Base-by-base conservation (phyloP, 2,888 invertebrate genomes). In the Eristalis arbustorum region DNA sequence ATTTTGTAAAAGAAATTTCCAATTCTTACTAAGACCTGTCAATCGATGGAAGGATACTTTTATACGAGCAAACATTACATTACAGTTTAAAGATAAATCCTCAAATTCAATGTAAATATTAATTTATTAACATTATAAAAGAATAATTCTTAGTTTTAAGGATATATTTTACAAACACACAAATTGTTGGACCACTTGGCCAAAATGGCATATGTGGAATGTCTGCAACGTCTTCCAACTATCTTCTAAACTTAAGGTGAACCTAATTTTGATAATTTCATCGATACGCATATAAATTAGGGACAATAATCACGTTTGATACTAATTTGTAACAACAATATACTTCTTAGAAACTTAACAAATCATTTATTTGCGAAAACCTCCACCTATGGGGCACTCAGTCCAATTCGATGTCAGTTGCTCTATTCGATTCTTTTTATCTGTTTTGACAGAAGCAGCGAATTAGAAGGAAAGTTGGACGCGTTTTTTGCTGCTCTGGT, bases 361-460 rank as follows among this genome's bases (percentile, higher is more conserved):
- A 72, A 67, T 22, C 42, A 49, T 76, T 67, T 37, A 80, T 67
- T 40, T 2, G n/a, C 1, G 74, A 75, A 69, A 75, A 23, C 75
- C 14, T 74, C 62, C 61, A 67, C 71, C 69, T 28, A 62, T 18
- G 67, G 63, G 61, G 63, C 68, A 49, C 68, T 49, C 64, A 67
- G 67, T 77, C 67, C 28, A 71, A 25, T 78, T 87, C 40, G 49
- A 67, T 84, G 85, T 87, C 85, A 87, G 85, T 87, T 81, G 85
- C 72, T 81, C 81, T 73, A 63, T 84, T 84, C 81, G 76, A 81
- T 81, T 81, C 82, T 78, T 82, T 82, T 75, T 73, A 73, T 77
- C 62, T 87, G 74, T 82, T 87, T 87, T 87, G 85, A 87, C 85
- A 87, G 85, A 74, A 81, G 85, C 74, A 87, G 31, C 73, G 37